A percentile compares a stretch with the other conserved stretches of the same genome.
Evolutionary conservation across 2,113 vertebrate genomes (phyloP).

Genomic region (Danionella cerebrum): DNA sequence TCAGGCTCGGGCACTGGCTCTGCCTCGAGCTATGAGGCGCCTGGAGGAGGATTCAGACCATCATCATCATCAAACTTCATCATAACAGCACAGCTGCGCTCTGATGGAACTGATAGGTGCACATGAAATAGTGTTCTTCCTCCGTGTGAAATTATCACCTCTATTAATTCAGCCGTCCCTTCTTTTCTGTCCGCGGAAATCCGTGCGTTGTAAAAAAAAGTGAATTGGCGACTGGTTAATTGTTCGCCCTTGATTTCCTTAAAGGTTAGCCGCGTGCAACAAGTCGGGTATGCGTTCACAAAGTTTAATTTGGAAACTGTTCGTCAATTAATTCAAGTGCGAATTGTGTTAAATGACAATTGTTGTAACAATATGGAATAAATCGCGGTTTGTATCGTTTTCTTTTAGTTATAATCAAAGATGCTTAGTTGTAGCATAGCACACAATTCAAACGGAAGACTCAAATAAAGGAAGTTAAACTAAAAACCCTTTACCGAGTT

Average conservation of each 20-base stretch:
- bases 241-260: conserved; percentile 56
- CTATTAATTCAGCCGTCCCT: conserved; percentile 87
- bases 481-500: no score
- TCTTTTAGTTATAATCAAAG: no score
- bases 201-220: conserved; percentile 73
- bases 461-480: no score
- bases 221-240: conserved; percentile 50
- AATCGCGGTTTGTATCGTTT: no score
- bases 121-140: conserved; percentile 85
- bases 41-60: conserved; percentile 78
- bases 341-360: no score
- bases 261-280: conserved; percentile 35
- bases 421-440: no score
- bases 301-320: no score
- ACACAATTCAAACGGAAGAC: no score
- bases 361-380: no score
- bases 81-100: conserved; percentile 97
- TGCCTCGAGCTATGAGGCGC: conserved; percentile 85
- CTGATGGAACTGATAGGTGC: conserved; percentile 85
- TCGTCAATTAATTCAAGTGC: no score
- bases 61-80: conserved; percentile 88
- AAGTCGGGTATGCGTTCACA: no score
- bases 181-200: conserved; percentile 52
- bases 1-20: conserved; percentile 87
- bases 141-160: conserved; percentile 96